Percentiles rank a stretch among this genome's conserved stretches.
phyloP scores from a whole-genome alignment of 2,888 invertebrate genomes.

The Athripsodes cinereus region DNA sequence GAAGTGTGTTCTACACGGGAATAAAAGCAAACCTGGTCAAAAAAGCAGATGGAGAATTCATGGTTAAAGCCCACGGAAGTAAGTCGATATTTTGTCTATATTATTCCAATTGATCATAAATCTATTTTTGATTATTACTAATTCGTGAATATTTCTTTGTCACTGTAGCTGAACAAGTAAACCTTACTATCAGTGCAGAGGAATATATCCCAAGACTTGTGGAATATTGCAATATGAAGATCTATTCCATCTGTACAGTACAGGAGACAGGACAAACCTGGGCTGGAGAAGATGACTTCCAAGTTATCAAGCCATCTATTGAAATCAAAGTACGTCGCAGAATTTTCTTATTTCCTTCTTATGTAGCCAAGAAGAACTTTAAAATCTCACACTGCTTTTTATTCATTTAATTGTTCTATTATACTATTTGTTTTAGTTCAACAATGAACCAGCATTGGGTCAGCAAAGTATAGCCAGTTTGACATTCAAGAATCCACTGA shows the following conservation, averaged over 20 bases:
- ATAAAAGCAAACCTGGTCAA: slow-evolving; percentile 65
- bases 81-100: neutral
- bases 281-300: slow-evolving; percentile 78
- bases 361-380: too few species aligned
- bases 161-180: slow-evolving; percentile 33
- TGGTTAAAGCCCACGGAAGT: slow-evolving; percentile 45
- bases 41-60: slow-evolving; percentile 59
- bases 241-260: slow-evolving; percentile 72
- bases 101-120: neutral
- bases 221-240: slow-evolving; percentile 74
- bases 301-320: slow-evolving; percentile 67
- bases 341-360: too few species aligned
- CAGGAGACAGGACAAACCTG: slow-evolving; percentile 76
- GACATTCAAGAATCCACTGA: slow-evolving; percentile 66
- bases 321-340: slow-evolving; percentile 64
- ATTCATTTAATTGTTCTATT: too few species aligned
- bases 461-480: slow-evolving; percentile 51
- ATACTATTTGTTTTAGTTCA: slow-evolving; percentile 51
- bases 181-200: slow-evolving; percentile 53
- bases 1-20: slow-evolving; percentile 73
- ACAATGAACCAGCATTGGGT: slow-evolving; percentile 53
- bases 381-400: neutral
- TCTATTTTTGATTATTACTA: too few species aligned
- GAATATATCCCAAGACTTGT: slow-evolving; percentile 75
- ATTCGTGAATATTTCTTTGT: too few species aligned